These are phyloP conservation scores for Steatornis caripensis DNA, from an alignment of 2,113 vertebrate genomes.

Conservation along the genomic window DNA sequence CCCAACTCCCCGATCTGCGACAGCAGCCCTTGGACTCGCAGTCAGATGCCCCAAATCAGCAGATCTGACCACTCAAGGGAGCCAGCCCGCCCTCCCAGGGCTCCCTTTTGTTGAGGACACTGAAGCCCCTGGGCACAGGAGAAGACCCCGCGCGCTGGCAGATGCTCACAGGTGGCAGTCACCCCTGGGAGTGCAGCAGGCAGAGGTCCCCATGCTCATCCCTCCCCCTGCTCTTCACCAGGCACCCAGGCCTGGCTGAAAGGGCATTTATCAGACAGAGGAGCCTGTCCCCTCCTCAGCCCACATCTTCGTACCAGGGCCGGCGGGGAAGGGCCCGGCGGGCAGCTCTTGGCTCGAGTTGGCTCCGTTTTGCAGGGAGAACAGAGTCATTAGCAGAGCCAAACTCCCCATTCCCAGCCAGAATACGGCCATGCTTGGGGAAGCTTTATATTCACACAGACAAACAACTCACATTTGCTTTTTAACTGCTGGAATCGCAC, in stretches of 20 bases:
- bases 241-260: neutral
- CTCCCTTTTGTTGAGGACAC: neutral
- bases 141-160: neutral
- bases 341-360: neutral
- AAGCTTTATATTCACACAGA: conserved; percentile 39
- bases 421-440: conserved; percentile 11
- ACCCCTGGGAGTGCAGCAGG: neutral
- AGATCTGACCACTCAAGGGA: neutral
- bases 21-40: neutral
- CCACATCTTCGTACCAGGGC: neutral
- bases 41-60: neutral
- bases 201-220: neutral
- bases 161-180: neutral
- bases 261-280: neutral
- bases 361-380: neutral
- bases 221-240: accelerated
- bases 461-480: conserved; percentile 36
- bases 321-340: accelerated
- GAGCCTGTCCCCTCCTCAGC: neutral
- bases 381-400: conserved; percentile 10
- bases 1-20: neutral
- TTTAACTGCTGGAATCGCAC: conserved; percentile 41
- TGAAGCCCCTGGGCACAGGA: neutral
- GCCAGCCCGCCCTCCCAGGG: neutral
- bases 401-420: conserved; percentile 24